Percentiles rank a stretch among this genome's conserved stretches.
These are phyloP conservation scores for Rhadinocentrus ornatus DNA, from an alignment of 2,797 vertebrate genomes.

Conservation along the genomic window DNA sequence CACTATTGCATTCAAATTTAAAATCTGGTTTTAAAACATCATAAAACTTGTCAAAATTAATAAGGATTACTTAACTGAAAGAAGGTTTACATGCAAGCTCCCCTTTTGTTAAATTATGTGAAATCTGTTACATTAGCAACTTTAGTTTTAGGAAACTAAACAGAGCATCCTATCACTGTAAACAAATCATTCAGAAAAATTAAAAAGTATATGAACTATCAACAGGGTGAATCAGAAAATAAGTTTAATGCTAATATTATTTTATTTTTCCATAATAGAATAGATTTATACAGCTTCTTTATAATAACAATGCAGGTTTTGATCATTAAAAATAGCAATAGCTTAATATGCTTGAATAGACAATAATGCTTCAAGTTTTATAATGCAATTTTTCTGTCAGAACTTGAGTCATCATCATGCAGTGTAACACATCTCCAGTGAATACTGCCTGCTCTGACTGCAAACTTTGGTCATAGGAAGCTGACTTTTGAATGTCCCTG, in stretches of 20 bases:
- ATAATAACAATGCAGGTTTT: background rate
- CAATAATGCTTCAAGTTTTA: background rate
- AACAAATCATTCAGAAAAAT: background rate
- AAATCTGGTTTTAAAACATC: background rate
- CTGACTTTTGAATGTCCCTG: slow-evolving; percentile 50
- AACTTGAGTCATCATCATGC: background rate
- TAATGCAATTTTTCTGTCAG: background rate
- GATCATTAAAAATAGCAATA: background rate
- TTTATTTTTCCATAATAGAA: background rate
- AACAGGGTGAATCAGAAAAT: background rate
- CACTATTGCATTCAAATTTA: background rate
- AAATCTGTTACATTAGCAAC: background rate
- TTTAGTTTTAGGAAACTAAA: background rate
- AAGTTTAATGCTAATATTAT: background rate
- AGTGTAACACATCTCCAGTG: slow-evolving; percentile 35
- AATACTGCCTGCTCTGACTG: slow-evolving; percentile 26
- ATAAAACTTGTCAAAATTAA: no score
- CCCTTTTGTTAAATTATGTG: background rate
- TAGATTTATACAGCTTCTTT: background rate
- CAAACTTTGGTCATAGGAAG: slow-evolving; percentile 20
- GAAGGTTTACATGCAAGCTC: background rate
- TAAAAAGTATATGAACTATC: background rate
- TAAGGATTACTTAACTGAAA: background rate
- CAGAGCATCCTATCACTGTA: background rate
- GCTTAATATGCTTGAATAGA: background rate